Percentiles rank a stretch among this genome's conserved stretches.
Evolutionary conservation across 92 coral and sea anemone species (phyloP).

Genomic region (Metridium senile): DNA sequence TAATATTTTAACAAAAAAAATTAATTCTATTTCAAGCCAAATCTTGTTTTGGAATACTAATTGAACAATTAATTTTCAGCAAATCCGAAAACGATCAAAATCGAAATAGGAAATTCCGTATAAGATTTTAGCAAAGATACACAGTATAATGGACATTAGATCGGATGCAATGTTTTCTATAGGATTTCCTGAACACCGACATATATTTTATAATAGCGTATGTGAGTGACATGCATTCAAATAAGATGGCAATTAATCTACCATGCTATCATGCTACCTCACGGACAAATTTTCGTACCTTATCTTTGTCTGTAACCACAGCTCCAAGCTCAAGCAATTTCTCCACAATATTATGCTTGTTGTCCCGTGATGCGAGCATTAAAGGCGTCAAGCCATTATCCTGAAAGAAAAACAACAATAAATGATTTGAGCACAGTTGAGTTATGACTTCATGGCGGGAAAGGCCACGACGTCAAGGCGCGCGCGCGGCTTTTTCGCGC

Average conservation of each 20-base stretch:
- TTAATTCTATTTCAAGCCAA: not conserved
- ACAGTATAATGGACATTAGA: not conserved
- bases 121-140: not conserved
- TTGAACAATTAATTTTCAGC: not conserved
- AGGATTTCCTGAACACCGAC: conserved; percentile 13
- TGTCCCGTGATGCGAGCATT: conserved; percentile 95
- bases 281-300: conserved; percentile 28
- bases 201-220: not conserved
- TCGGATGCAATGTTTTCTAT: conserved; percentile 7
- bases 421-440: not conserved
- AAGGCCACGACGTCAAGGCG: not conserved
- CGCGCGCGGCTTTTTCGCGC: not conserved
- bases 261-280: not conserved
- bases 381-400: conserved; percentile 97
- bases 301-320: conserved; percentile 72
- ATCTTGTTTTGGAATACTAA: not conserved
- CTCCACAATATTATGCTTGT: conserved; percentile 87
- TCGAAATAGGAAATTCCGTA: conserved; percentile 1
- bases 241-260: not conserved
- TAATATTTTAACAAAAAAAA: not conserved
- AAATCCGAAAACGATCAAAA: not conserved
- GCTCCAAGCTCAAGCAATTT: conserved; percentile 94
- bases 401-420: conserved; percentile 34
- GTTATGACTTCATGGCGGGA: not conserved
- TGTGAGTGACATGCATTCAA: conserved; percentile 20